A percentile compares a stretch with the other conserved stretches of the same genome.
Evolutionary conservation across 2,888 invertebrate genomes (phyloP).

Genomic region (Trachelus tabidus): DNA sequence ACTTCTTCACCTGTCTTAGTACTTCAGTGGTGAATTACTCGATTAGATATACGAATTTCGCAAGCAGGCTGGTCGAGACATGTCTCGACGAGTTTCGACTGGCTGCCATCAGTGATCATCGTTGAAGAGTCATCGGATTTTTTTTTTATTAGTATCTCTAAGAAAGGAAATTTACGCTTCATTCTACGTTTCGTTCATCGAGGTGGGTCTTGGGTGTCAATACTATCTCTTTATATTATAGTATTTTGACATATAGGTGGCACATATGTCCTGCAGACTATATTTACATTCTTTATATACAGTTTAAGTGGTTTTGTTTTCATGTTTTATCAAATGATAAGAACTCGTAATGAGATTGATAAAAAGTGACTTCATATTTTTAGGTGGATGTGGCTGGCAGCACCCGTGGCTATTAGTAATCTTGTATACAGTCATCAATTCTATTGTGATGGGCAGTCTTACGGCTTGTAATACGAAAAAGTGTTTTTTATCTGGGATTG

Average conservation of each 20-base stretch:
- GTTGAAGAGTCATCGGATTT: neutral
- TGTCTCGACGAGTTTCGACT: slow-evolving; percentile 39
- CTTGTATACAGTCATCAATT: neutral
- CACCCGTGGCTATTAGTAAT: neutral
- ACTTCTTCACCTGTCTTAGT: neutral
- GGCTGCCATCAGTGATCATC: slow-evolving; percentile 33
- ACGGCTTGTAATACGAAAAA: neutral
- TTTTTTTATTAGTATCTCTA: neutral
- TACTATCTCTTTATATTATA: neutral
- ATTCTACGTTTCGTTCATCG: neutral
- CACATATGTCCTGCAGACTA: neutral
- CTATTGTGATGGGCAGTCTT: neutral
- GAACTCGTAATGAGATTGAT: neutral
- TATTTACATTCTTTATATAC: neutral
- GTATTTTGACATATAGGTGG: neutral
- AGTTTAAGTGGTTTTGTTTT: neutral
- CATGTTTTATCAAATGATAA: neutral
- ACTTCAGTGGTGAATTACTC: neutral
- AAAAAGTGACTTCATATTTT: neutral
- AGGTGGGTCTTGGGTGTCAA: neutral
- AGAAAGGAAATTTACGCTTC: neutral
- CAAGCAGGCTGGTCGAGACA: slow-evolving; percentile 37
- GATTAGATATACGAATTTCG: neutral
- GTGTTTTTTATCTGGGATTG: neutral
- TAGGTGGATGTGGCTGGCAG: neutral